A percentile compares a stretch with the other conserved stretches of the same genome.
Evolutionary conservation across 2,888 invertebrate genomes (phyloP).

Genomic region (Notodonta ziczac): DNA sequence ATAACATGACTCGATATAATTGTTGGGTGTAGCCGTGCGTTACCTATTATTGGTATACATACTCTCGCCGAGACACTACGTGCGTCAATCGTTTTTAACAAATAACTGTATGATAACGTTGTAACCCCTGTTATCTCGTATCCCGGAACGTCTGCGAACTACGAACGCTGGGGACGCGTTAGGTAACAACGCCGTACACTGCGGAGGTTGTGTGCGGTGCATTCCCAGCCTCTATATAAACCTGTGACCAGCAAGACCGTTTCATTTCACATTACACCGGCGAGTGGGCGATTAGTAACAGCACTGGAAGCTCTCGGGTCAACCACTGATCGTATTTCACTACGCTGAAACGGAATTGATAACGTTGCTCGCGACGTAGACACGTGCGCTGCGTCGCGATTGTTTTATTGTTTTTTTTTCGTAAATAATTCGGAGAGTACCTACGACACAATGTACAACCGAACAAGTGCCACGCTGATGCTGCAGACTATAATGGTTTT

Average conservation of each 20-base stretch:
- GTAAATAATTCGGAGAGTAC: constrained; percentile 23
- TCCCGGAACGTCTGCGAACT: constrained; percentile 82
- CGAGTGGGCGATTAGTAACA: constrained; percentile 52
- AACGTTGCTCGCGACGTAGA: constrained; percentile 25
- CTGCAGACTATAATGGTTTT: constrained; percentile 80
- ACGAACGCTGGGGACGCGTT: constrained; percentile 62
- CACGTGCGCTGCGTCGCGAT: constrained; percentile 30
- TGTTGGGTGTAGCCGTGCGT: constrained; percentile 18
- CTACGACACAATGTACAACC: constrained; percentile 67
- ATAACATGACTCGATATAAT: constrained; percentile 11
- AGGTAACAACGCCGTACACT: constrained; percentile 50
- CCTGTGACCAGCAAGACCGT: constrained; percentile 45
- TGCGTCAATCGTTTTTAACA: constrained; percentile 82
- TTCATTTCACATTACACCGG: constrained; percentile 59
- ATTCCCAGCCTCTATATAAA: constrained; percentile 70
- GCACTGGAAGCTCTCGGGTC: constrained; percentile 21
- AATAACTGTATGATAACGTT: constrained; percentile 74
- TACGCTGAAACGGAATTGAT: constrained; percentile 36
- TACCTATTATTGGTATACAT: constrained; percentile 40
- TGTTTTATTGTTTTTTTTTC: constrained; percentile 12
- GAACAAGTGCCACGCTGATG: constrained; percentile 79
- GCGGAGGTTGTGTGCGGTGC: constrained; percentile 53
- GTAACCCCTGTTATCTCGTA: constrained; percentile 78
- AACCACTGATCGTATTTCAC: constrained; percentile 48
- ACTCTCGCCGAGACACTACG: constrained; percentile 70